These are phyloP conservation scores for Platalea minor DNA, from an alignment of 2,797 vertebrate species.

Conservation along the genomic window DNA sequence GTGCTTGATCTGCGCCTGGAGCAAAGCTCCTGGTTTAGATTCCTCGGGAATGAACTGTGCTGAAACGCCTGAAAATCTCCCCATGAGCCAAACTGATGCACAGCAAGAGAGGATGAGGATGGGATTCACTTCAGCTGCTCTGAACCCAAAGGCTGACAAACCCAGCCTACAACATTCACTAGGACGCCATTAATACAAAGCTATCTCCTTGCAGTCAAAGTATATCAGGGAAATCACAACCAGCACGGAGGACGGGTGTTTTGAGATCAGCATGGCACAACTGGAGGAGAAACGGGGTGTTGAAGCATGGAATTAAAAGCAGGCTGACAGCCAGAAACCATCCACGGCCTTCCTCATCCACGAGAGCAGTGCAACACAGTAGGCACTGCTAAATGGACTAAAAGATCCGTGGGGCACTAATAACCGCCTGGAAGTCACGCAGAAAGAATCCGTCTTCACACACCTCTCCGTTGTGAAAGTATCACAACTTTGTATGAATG, in stretches of 20 bases:
- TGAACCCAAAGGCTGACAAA: neutral
- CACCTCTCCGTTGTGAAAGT: neutral
- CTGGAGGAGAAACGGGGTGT: neutral
- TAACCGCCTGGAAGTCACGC: neutral
- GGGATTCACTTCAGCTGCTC: neutral
- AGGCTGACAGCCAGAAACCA: neutral
- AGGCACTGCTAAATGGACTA: neutral
- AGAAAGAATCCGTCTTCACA: neutral
- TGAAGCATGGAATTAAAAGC: neutral
- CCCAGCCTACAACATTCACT: neutral
- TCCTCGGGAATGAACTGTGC: neutral
- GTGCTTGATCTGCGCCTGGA: neutral
- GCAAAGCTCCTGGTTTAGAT: neutral
- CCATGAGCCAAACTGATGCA: rapidly evolving
- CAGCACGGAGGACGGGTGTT: neutral
- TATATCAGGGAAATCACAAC: neutral
- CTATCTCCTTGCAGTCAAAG: neutral
- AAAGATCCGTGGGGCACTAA: neutral
- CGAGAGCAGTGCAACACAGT: neutral
- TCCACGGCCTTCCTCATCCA: neutral
- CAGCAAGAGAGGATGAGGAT: neutral
- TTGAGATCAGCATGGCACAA: neutral
- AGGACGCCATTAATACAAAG: neutral
- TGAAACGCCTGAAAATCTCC: neutral
- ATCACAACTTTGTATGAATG: neutral